Percentiles rank a stretch among this genome's conserved stretches.
Conservation (phyloP, 1,140 invertebrate genomes). For the Tenebrio molitor region DNA sequence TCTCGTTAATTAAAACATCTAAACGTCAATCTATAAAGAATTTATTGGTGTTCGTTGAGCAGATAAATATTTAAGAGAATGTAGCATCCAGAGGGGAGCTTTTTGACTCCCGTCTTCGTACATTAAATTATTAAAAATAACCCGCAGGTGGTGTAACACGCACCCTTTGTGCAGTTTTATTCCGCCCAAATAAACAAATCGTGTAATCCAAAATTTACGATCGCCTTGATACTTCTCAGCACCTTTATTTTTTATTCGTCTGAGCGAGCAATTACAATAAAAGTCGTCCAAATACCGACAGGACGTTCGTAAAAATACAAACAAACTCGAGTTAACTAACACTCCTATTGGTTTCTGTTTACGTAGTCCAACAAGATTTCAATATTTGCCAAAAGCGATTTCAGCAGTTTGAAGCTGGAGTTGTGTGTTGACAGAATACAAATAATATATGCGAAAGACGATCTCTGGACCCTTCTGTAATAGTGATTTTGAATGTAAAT, state of each 20-base stretch:
- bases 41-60: too few relatives aligned
- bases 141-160: too few relatives aligned
- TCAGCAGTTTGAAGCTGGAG: slow-evolving; percentile 19
- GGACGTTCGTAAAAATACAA: too few relatives aligned
- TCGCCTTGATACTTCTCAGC: not conserved
- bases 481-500: slow-evolving; percentile 39
- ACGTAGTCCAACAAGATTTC: slow-evolving; percentile 15
- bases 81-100: too few relatives aligned
- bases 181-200: not conserved
- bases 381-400: slow-evolving; percentile 34
- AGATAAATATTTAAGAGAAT: too few relatives aligned
- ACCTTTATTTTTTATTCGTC: not conserved
- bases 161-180: not conserved
- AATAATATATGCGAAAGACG: slow-evolving; percentile 40
- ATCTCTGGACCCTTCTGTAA: slow-evolving; percentile 33
- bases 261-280: not conserved
- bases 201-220: not conserved
- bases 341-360: not conserved
- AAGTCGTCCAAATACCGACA: too few relatives aligned
- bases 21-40: not conserved
- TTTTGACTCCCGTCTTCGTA: not conserved
- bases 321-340: slow-evolving; percentile 1
- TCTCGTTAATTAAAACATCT: not conserved
- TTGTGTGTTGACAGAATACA: slow-evolving; percentile 34
- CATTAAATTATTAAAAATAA: not conserved